Evolutionary conservation across 1,140 invertebrate species (phyloP).

Genomic region (Stegodyphus dumicola): DNA sequence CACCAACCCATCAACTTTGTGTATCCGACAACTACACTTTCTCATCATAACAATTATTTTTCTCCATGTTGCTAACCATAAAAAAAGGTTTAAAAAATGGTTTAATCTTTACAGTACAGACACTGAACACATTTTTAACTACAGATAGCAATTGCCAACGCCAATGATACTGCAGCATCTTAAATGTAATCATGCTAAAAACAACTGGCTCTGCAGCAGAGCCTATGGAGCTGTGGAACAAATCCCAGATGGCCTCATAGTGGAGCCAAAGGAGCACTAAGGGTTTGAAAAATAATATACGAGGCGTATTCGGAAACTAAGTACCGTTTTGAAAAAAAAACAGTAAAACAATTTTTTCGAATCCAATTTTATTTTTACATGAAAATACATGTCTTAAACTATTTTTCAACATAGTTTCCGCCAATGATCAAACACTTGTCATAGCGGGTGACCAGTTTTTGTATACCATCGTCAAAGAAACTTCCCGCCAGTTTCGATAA

Average conservation of each 20-base stretch:
- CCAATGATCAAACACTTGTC: too few species aligned
- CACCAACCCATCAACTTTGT: too few species aligned
- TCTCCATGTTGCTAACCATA: background rate
- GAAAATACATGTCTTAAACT: too few species aligned
- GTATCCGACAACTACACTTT: too few species aligned
- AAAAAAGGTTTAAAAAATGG: background rate
- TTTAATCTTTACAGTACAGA: background rate
- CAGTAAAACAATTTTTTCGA: too few species aligned
- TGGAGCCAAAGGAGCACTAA: background rate
- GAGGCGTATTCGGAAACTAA: too few species aligned
- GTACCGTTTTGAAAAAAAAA: too few species aligned
- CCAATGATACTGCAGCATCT: background rate
- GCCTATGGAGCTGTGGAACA: background rate
- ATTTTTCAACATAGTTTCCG: too few species aligned
- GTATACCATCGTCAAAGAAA: too few species aligned
- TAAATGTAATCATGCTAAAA: background rate
- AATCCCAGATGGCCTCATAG: background rate
- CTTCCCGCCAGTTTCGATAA: too few species aligned
- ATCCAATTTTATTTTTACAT: too few species aligned
- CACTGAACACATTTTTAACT: background rate
- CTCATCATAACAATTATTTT: background rate
- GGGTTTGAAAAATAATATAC: background rate
- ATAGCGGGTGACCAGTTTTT: too few species aligned
- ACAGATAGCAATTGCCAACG: background rate
- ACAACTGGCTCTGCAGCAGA: background rate